Evolutionary conservation across 2,113 vertebrate genomes (phyloP).

Genomic region (Fregata magnificens): DNA sequence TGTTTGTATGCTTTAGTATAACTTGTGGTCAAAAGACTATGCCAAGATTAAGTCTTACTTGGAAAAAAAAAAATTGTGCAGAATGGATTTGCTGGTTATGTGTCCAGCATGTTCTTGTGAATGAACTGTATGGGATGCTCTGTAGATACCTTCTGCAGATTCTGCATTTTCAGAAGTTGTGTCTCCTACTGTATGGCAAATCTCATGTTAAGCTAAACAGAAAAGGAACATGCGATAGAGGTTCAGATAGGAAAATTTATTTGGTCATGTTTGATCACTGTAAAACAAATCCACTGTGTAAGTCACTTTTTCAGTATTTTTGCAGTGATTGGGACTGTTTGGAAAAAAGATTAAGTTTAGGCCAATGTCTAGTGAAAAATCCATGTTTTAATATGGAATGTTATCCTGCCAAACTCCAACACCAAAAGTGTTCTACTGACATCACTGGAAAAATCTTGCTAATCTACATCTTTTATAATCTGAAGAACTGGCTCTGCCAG

Average conservation of each 20-base stretch:
- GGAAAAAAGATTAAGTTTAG: conserved; percentile 40
- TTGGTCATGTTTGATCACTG: not conserved
- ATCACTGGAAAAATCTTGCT: conserved; percentile 55
- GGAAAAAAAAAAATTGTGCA: not conserved
- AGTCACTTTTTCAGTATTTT: not conserved
- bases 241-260: not conserved
- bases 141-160: not conserved
- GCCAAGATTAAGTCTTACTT: not conserved
- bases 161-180: not conserved
- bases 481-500: not conserved
- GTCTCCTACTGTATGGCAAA: not conserved
- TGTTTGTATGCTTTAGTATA: not conserved
- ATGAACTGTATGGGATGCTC: not conserved
- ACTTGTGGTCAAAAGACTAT: not conserved
- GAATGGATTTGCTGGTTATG: not conserved
- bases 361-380: conserved; percentile 3
- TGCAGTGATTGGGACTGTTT: not conserved
- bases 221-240: not conserved
- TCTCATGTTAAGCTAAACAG: not conserved
- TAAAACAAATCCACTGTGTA: not conserved
- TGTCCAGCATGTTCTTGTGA: not conserved
- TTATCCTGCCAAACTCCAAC: conserved; percentile 4
- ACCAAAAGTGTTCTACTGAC: conserved; percentile 18
- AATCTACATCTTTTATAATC: not conserved
- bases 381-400: conserved; percentile 13